Evolutionary conservation across 2,888 invertebrate genomes (phyloP).

Genomic region (Cryptus viduatorius): DNA sequence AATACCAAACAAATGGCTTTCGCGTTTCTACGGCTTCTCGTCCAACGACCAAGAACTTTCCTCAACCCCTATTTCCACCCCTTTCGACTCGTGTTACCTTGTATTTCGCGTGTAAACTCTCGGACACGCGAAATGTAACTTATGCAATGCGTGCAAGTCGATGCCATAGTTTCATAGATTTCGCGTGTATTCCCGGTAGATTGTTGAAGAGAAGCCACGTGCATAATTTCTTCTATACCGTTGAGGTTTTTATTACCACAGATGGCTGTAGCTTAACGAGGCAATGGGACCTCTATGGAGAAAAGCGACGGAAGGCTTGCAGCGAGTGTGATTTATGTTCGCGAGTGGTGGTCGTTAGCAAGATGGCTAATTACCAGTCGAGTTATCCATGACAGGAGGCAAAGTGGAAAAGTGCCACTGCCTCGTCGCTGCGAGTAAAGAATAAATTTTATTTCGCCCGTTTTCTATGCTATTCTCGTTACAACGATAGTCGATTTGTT

Average conservation of each 20-base stretch:
- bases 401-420: conserved; percentile 73
- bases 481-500: too few species aligned
- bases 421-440: conserved; percentile 62
- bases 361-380: conserved; percentile 77
- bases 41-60: conserved; percentile 2
- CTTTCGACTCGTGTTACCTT: conserved; percentile 38
- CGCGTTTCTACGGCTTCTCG: neutral
- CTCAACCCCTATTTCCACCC: neutral
- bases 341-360: conserved; percentile 74
- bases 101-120: conserved; percentile 1
- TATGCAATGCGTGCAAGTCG: conserved; percentile 21
- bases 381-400: conserved; percentile 70
- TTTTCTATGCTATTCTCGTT: neutral
- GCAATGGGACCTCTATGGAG: conserved; percentile 15
- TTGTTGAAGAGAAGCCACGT: conserved; percentile 26
- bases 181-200: neutral
- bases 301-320: conserved; percentile 69
- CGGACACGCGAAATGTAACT: conserved; percentile 41
- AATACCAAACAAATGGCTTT: conserved; percentile 32
- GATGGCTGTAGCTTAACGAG: conserved; percentile 25
- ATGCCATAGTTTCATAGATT: conserved; percentile 30
- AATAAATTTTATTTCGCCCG: conserved; percentile 2
- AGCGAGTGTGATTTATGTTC: conserved; percentile 77
- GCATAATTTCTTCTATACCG: conserved; percentile 38
- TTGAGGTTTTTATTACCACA: conserved; percentile 57